A percentile compares a stretch with the other conserved stretches of the same genome.
Conservation (phyloP, 2,113 vertebrate species). For the Motacilla alba region DNA sequence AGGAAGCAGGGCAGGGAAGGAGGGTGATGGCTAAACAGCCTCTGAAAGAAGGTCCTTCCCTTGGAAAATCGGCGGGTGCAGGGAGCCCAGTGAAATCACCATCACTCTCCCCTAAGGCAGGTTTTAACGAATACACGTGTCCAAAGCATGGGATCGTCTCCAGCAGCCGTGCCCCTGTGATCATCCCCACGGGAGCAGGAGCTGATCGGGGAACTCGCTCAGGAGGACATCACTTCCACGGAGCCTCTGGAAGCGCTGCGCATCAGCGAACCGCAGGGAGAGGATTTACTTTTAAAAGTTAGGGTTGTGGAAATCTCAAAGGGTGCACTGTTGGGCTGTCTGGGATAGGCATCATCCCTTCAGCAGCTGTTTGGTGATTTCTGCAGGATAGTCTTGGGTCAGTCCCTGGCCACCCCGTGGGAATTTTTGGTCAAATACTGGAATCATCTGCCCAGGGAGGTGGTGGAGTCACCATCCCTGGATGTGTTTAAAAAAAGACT, state of each 20-base stretch:
- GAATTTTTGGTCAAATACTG: neutral
- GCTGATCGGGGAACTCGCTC: accelerated
- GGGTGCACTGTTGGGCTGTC: accelerated
- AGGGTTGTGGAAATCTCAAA: neutral
- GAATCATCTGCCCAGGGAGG: too few relatives aligned
- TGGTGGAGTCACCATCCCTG: too few relatives aligned
- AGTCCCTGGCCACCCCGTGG: neutral
- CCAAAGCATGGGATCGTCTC: neutral
- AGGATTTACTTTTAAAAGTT: neutral
- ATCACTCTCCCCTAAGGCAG: accelerated
- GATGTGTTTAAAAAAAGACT: too few relatives aligned
- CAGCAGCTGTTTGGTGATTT: neutral
- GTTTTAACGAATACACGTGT: accelerated
- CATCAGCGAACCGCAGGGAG: accelerated
- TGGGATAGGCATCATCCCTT: neutral
- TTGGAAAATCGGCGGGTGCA: neutral
- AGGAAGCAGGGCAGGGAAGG: neutral
- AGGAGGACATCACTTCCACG: accelerated
- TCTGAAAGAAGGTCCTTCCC: neutral
- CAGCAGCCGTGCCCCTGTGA: neutral
- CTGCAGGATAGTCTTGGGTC: neutral
- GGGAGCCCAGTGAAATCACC: neutral
- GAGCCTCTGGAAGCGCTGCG: neutral
- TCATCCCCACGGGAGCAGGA: neutral
- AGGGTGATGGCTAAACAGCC: neutral